Percentiles rank a stretch among this genome's conserved stretches.
Evolutionary conservation across 2,797 vertebrate genomes (phyloP).

Genomic region (Coregonus suidteri): DNA sequence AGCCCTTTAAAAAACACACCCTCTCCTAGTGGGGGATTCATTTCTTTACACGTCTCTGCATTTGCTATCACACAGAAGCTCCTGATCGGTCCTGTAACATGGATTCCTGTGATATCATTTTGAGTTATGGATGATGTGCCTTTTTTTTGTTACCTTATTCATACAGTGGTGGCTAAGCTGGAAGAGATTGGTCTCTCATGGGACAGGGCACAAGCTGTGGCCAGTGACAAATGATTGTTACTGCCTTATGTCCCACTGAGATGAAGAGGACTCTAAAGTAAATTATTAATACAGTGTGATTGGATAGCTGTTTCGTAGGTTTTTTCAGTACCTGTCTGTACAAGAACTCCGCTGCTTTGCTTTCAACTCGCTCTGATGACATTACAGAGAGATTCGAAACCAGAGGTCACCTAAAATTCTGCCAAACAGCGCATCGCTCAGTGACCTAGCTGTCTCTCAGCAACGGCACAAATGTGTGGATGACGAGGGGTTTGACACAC

Average conservation of each 20-base stretch:
- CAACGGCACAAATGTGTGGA: conserved; percentile 15
- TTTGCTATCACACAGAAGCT: conserved; percentile 30
- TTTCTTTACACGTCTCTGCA: not conserved
- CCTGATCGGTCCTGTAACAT: conserved; percentile 3
- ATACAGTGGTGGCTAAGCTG: not conserved
- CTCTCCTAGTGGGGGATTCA: conserved; percentile 12
- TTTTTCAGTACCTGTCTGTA: not conserved
- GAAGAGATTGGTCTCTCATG: too few species aligned
- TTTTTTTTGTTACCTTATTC: not conserved
- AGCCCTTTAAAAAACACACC: conserved; percentile 23
- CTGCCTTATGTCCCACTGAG: not conserved
- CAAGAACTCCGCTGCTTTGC: not conserved
- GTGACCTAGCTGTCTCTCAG: conserved; percentile 3
- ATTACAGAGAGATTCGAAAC: not conserved
- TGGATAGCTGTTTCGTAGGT: too few species aligned
- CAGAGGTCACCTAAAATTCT: not conserved
- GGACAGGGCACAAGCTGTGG: not conserved
- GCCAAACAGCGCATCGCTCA: not conserved
- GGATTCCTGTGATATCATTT: not conserved
- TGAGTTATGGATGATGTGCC: not conserved
- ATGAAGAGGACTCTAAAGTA: not conserved
- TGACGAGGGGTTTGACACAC: conserved; percentile 6
- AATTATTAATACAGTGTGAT: not conserved
- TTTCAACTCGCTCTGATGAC: not conserved
- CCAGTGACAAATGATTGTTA: not conserved